Evolutionary conservation across 2,888 invertebrate genomes (phyloP).

Genomic region (Acholoe squamosa): DNA sequence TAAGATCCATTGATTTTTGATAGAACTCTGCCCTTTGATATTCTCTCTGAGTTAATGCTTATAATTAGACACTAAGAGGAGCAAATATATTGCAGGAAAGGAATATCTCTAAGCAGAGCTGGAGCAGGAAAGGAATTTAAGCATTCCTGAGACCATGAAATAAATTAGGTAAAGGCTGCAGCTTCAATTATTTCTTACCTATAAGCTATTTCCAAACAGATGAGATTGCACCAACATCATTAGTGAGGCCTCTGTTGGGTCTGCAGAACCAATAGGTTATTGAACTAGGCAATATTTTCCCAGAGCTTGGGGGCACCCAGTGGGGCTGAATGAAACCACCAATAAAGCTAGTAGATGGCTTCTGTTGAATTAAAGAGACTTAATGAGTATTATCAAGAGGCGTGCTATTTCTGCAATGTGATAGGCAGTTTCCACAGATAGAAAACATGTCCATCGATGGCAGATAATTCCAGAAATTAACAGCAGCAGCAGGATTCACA

Average conservation of each 20-base stretch:
- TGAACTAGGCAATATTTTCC: not conserved
- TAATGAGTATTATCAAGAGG: conserved; percentile 6
- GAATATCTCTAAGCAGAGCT: too few species aligned
- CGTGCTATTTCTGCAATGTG: not conserved
- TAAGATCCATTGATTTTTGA: too few species aligned
- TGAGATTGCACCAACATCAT: not conserved
- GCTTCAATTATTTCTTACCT: not conserved
- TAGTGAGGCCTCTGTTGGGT: not conserved
- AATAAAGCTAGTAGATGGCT: not conserved
- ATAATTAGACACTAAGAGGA: too few species aligned
- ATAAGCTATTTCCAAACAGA: conserved; percentile 6
- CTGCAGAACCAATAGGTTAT: not conserved
- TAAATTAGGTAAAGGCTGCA: not conserved
- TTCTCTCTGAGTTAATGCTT: too few species aligned
- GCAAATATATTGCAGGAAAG: too few species aligned
- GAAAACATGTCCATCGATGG: not conserved
- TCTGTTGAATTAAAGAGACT: conserved; percentile 11
- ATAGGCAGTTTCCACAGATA: not conserved
- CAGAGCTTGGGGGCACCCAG: not conserved
- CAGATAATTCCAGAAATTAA: not conserved
- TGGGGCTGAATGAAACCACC: not conserved
- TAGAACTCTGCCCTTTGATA: too few species aligned
- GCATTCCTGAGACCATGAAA: not conserved
- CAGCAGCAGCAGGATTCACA: not conserved
- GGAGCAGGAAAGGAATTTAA: not conserved